A percentile compares a stretch with the other conserved stretches of the same genome.
These are phyloP conservation scores for Ceratotherium simum DNA, from an alignment of 2,113 vertebrate genomes.

Conservation along the genomic window DNA sequence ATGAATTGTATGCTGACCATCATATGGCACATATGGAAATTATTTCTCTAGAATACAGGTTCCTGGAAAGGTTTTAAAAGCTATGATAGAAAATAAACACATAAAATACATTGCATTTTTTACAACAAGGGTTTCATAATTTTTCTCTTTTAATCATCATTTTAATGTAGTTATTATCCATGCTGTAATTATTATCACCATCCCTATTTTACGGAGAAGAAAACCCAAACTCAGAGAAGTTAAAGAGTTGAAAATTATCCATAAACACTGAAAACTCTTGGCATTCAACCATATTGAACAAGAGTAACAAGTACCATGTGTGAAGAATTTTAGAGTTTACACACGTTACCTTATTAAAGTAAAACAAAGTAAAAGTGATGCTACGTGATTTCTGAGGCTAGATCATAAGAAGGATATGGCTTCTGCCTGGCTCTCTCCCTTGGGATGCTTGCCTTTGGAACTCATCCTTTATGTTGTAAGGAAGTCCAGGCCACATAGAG, in stretches of 20 bases:
- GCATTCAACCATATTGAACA: not conserved
- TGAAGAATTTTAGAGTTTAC: conserved; percentile 15
- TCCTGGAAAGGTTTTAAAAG: not conserved
- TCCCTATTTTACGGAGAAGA: not conserved
- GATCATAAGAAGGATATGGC: not conserved
- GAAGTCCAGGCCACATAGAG: not conserved
- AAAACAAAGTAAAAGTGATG: not conserved
- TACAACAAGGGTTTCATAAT: not conserved
- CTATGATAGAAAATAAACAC: not conserved
- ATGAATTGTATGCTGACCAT: not conserved
- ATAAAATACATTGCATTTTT: not conserved
- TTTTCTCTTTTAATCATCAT: not conserved
- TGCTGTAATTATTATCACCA: not conserved
- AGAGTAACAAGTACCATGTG: not conserved
- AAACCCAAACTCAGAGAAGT: not conserved
- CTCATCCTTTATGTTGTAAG: not conserved
- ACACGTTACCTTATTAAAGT: not conserved
- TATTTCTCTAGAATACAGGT: not conserved
- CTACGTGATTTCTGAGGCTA: not conserved
- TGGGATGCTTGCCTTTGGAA: not conserved
- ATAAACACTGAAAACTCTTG: not conserved
- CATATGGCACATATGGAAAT: not conserved
- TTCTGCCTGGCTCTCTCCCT: not conserved
- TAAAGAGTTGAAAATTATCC: not conserved
- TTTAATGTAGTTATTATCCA: not conserved